A percentile compares a stretch with the other conserved stretches of the same genome.
These are phyloP conservation scores for Aphelinus atriplicis DNA, from an alignment of 1,140 invertebrate genomes.

Conservation along the genomic window DNA sequence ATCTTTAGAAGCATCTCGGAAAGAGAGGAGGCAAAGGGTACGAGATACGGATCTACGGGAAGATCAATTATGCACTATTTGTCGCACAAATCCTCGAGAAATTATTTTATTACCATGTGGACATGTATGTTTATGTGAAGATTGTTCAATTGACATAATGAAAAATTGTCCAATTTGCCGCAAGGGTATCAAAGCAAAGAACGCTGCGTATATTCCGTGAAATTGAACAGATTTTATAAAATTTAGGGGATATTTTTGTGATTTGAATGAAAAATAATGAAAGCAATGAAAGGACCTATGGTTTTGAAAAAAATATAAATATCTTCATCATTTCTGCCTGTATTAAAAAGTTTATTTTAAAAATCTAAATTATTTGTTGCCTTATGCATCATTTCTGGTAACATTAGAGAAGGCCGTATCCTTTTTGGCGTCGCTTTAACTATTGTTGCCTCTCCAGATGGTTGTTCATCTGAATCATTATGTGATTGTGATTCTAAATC, in stretches of 20 bases:
- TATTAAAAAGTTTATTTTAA: conserved; percentile 29
- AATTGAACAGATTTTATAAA: conserved; percentile 27
- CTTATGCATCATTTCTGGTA: conserved; percentile 39
- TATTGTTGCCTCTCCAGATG: conserved; percentile 5
- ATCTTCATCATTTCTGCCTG: conserved; percentile 9
- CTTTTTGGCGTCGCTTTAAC: conserved; percentile 27
- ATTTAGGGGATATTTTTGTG: conserved; percentile 32
- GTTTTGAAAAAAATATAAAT: conserved; percentile 19
- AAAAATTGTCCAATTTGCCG: conserved; percentile 79
- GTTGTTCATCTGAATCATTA: conserved; percentile 3
- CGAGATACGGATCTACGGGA: conserved; percentile 72
- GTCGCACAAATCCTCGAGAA: conserved; percentile 79
- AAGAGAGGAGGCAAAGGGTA: conserved; percentile 71
- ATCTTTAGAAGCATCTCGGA: conserved; percentile 71
- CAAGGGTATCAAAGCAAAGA: conserved; percentile 71
- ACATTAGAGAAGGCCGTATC: conserved; percentile 15
- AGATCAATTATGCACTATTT: conserved; percentile 80
- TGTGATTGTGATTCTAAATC: background rate
- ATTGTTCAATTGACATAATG: conserved; percentile 77
- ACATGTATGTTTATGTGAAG: conserved; percentile 85
- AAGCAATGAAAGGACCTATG: conserved; percentile 21
- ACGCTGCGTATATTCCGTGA: conserved; percentile 74
- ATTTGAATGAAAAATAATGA: conserved; percentile 27
- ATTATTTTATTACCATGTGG: conserved; percentile 84
- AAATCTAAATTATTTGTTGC: conserved; percentile 38